Evolutionary conservation across 37 sponge, comb jelly and placozoan genomes (phyloP), one percentile per base, ranked within the genome.

Genomic region (Mnemiopsis leidyi): DNA sequence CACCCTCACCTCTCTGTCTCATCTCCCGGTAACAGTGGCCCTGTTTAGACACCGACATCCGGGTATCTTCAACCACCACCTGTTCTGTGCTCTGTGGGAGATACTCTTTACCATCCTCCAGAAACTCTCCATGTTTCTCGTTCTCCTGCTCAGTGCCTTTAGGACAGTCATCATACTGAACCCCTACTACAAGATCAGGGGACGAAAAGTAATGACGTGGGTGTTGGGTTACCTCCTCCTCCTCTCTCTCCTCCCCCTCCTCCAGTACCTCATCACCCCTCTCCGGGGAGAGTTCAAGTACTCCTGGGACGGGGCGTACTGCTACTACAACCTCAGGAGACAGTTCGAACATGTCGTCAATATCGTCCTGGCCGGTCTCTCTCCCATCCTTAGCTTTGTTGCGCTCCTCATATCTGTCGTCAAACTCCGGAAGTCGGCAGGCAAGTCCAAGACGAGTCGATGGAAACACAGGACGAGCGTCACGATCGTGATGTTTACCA

Each of bases 61-160:
- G 24, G 40, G 90, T 3, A 18, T 38, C 3, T 85, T 40, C 24
- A 39, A 40, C 61, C 38, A 23, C 40, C 25, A 85, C 28, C 30
- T 26, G 61, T 40, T 85, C 90, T 85, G 90, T 39, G 61, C 61
- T 39, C 25, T 85, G 36, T 85, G 90, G 90, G 90, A 85, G 20
- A n/a, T 37, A 3, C 29, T 85, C 24, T 85, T n/a, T 26, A 23
- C n/a, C 28, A 40, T 85, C 40, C 32, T 40, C 1, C 40, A 38
- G 90, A 85, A 85, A 29, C 25, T 85, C 0, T 85, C 90, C 40
- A 85, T 85, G 16, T 85, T 33, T 61, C 90, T 85, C n/a, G 90
- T 85, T 0, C 61, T 85, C 0, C 0, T 85, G n/a, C 90, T 85
- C 30, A 85, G 90, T 33, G 25, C 35, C 0, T 36, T 37, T 25